Base-by-base conservation (phyloP, 2,797 vertebrate genomes). In the Dipus sagitta region DNA sequence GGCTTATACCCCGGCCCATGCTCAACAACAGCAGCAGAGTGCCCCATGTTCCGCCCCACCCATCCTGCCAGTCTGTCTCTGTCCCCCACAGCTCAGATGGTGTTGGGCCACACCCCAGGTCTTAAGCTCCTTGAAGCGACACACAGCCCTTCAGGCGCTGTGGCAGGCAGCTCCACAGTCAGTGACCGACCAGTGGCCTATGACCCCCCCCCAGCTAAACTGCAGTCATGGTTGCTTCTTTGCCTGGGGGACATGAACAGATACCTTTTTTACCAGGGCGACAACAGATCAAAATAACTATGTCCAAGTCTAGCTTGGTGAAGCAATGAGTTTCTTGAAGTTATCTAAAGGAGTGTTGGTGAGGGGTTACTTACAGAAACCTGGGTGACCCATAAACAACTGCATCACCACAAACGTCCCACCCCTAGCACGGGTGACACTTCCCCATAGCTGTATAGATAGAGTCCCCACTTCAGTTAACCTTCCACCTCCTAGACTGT, bases 1-100 rank as follows among this genome's bases (percentile, higher is more conserved):
- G 0, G 0, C 34, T 75, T 10, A 17, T 9, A 4, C 30, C 26
- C 42, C 6, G 38, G 21, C 30, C 32, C 23, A 3, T 7, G 12
- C 42, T 78, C 68, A 7, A 38, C 65, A 42, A 11, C 2, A 34
- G 54, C 54, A 30, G 5, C 21, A 28, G 60, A 76, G 38, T 23
- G 79, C 42, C 10, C 62, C 24, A 0, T 0, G 58, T 26, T 17
- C 20, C 38, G 54, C 15, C 15, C 5, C 0, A 7, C 17, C 77
- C 23, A 0, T 18, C 86, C 34, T 64, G 0, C 74, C 84, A 52
- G 28, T 17, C 38, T 4, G 0, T 12, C 74, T 74, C 60, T 52
- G 32, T 38, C 84, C 32, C 10, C 68, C 54, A 3, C 17, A 23
- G 10, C 1, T 5, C 58, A 38, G 42, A 32, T 0, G 34, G 21